Conservation (phyloP, 2,888 invertebrate genomes). For the Xestia sexstrigata region DNA sequence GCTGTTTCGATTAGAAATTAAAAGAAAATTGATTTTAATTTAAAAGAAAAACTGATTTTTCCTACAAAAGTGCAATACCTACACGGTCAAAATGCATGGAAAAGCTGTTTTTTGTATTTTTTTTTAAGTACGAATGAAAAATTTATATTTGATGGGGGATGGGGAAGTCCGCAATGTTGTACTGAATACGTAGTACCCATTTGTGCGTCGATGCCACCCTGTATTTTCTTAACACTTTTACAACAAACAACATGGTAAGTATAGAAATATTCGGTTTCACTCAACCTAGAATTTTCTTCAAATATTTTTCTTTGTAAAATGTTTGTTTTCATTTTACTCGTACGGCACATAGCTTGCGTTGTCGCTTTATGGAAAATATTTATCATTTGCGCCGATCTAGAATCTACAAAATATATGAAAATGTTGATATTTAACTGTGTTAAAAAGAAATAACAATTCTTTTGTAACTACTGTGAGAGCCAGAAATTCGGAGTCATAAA, state of each 20-base stretch:
- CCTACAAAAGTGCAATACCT: too few species aligned
- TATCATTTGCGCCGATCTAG: not conserved
- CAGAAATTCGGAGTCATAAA: not conserved
- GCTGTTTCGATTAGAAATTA: too few species aligned
- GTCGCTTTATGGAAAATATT: constrained; percentile 18
- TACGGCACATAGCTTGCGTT: not conserved
- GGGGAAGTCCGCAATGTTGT: not conserved
- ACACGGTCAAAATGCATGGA: too few species aligned
- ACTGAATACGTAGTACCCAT: not conserved
- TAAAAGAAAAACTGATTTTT: too few species aligned
- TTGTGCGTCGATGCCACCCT: not conserved
- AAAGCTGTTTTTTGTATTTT: too few species aligned
- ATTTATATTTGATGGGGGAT: too few species aligned
- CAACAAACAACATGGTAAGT: not conserved
- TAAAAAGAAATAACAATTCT: not conserved
- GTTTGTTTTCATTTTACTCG: constrained; percentile 23
- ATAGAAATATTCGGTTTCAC: not conserved
- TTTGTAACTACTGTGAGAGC: not conserved
- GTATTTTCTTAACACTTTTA: not conserved
- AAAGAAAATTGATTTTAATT: too few species aligned
- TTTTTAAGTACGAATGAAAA: too few species aligned
- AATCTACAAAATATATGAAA: not conserved
- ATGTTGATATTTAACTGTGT: not conserved
- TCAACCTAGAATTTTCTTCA: constrained; percentile 16
- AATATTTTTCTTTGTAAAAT: constrained; percentile 36